phyloP scores from a whole-genome alignment of 2,113 vertebrate genomes.

The Pedionomus torquatus region DNA sequence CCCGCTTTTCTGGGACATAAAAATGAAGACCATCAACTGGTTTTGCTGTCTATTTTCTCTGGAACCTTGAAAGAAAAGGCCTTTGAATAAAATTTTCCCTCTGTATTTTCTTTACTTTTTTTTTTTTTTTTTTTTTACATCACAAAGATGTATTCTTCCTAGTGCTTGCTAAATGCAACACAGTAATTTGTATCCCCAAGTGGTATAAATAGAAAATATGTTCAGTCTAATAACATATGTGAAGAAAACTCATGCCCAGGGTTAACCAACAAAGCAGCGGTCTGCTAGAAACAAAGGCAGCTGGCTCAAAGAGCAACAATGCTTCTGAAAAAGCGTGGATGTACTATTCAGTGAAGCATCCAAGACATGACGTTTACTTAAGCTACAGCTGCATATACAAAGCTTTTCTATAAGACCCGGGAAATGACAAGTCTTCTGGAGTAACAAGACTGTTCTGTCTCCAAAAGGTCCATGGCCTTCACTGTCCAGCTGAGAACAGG shows the following conservation, averaged over 20 bases:
- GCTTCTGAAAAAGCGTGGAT: constrained; percentile 1
- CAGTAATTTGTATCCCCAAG: constrained; percentile 50
- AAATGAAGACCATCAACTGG: background rate
- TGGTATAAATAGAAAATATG: constrained; percentile 70
- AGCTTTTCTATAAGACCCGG: background rate
- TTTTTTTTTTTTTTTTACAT: background rate
- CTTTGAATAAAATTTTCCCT: background rate
- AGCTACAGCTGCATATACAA: constrained; percentile 31
- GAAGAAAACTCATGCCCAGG: constrained; percentile 65
- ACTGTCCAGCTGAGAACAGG: background rate
- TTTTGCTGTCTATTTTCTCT: background rate
- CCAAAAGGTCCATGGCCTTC: background rate
- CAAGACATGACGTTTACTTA: background rate
- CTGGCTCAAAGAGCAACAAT: constrained; percentile 25
- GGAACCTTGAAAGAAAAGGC: background rate
- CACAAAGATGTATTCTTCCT: background rate
- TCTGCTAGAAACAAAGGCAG: constrained; percentile 43
- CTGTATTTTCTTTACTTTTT: background rate
- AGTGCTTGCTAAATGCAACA: background rate
- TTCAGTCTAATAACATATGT: constrained; percentile 66
- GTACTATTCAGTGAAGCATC: constrained; percentile 15
- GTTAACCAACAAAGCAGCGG: constrained; percentile 57
- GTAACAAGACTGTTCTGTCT: background rate
- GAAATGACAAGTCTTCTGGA: background rate
- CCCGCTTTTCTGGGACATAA: background rate